A percentile compares a stretch with the other conserved stretches of the same genome.
These are phyloP conservation scores for Emmelina monodactyla DNA, from an alignment of 2,888 invertebrate genomes.

Conservation along the genomic window DNA sequence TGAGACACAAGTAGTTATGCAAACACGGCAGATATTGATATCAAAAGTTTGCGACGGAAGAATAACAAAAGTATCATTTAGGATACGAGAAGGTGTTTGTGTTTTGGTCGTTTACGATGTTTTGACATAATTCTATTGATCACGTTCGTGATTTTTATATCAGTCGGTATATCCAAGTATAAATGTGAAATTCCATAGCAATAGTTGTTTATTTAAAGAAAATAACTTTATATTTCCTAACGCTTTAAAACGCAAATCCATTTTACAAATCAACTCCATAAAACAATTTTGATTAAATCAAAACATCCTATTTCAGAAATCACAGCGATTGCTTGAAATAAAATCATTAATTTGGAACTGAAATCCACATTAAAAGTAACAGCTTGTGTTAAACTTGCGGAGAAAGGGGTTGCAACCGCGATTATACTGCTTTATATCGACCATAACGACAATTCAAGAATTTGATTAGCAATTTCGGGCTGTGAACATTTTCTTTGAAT, in stretches of 20 bases:
- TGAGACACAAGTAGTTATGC: slow-evolving; percentile 13
- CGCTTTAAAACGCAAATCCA: too few species aligned
- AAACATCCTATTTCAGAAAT: slow-evolving; percentile 34
- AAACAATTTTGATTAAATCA: slow-evolving; percentile 35
- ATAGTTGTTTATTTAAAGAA: neutral
- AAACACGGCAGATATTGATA: slow-evolving; percentile 13
- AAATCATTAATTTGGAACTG: slow-evolving; percentile 62
- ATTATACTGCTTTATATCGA: neutral
- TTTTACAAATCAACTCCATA: neutral
- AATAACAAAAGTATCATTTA: slow-evolving; percentile 11
- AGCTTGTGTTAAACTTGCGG: slow-evolving; percentile 33
- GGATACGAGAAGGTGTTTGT: too few species aligned
- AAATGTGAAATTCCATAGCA: too few species aligned
- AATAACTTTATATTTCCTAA: neutral
- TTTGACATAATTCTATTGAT: slow-evolving; percentile 1
- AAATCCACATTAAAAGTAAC: slow-evolving; percentile 64
- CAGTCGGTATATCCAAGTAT: too few species aligned
- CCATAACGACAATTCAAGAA: too few species aligned
- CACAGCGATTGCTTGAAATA: slow-evolving; percentile 50
- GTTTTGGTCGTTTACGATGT: too few species aligned
- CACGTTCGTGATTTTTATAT: neutral
- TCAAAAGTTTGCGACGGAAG: slow-evolving; percentile 9
- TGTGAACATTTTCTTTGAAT: too few species aligned
- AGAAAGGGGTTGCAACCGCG: neutral
- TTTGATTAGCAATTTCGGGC: too few species aligned